Evolutionary conservation across 2,113 vertebrate species (phyloP).

Genomic region (Boleophthalmus pectinirostris): DNA sequence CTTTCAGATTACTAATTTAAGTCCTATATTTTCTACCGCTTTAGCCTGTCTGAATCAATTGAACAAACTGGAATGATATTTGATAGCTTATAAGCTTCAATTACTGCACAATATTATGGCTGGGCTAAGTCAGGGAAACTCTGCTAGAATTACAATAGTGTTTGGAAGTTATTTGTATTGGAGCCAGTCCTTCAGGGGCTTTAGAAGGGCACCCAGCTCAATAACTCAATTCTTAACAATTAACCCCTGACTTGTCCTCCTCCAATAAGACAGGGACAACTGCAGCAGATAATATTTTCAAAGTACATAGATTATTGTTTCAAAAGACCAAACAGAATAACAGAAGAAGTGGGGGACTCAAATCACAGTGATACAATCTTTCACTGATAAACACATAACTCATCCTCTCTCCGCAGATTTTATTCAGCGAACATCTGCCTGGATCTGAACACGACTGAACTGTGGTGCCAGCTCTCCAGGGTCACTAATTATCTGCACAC

Average conservation of each 20-base stretch:
- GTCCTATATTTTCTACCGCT: slow-evolving; percentile 31
- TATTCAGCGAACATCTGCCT: slow-evolving; percentile 55
- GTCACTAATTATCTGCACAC: slow-evolving; percentile 54
- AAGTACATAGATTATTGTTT: slow-evolving; percentile 58
- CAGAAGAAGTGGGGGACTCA: slow-evolving; percentile 28
- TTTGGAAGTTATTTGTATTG: slow-evolving; percentile 74
- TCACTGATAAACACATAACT: slow-evolving; percentile 37
- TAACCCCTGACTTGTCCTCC: slow-evolving; percentile 75
- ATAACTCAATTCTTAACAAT: slow-evolving; percentile 83
- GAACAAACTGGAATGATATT: slow-evolving; percentile 75
- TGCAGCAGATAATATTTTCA: slow-evolving; percentile 64
- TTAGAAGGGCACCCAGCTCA: slow-evolving; percentile 77
- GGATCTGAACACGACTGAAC: slow-evolving; percentile 36
- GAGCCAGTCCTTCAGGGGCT: slow-evolving; percentile 72
- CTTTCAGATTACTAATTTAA: slow-evolving; percentile 59
- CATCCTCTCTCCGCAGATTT: slow-evolving; percentile 49
- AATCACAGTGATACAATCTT: slow-evolving; percentile 49
- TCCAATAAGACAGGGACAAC: slow-evolving; percentile 68
- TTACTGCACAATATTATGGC: slow-evolving; percentile 81
- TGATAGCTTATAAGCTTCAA: slow-evolving; percentile 76
- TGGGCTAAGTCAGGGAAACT: slow-evolving; percentile 61
- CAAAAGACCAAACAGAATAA: slow-evolving; percentile 17
- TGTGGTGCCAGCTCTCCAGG: slow-evolving; percentile 31
- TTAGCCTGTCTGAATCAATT: slow-evolving; percentile 77
- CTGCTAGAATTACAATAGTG: slow-evolving; percentile 73